Conservation (phyloP, 2,797 vertebrate species). For the Glossophaga mutica region DNA sequence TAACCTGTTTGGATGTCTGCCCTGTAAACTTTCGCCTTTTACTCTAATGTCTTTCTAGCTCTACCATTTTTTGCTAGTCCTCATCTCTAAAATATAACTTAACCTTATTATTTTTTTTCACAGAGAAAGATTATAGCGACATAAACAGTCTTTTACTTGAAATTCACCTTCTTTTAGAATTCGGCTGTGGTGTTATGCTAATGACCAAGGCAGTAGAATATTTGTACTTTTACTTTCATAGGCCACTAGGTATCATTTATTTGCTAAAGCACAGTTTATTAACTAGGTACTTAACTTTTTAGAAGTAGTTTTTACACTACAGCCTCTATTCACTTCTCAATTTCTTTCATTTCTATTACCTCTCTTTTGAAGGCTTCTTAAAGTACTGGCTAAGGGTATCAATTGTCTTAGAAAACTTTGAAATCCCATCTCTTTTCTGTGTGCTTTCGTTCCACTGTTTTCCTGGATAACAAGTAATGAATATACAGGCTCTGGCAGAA, state of each 20-base stretch:
- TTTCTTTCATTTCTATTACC: neutral
- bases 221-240: conserved; percentile 9
- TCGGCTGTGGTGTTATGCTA: neutral
- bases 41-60: neutral
- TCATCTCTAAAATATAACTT: neutral
- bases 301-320: neutral
- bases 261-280: conserved; percentile 19
- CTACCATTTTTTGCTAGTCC: neutral
- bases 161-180: neutral
- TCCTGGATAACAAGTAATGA: neutral
- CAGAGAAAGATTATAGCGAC: neutral
- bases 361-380: neutral
- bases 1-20: neutral
- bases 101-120: neutral
- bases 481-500: neutral
- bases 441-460: neutral
- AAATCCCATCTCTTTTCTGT: neutral
- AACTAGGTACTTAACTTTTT: neutral
- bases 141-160: neutral
- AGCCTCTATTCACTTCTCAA: neutral
- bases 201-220: neutral
- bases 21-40: neutral
- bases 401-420: neutral
- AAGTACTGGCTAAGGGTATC: neutral
- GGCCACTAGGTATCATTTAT: neutral